Evolutionary conservation across 2,113 vertebrate genomes (phyloP).

Genomic region (Alces alces): DNA sequence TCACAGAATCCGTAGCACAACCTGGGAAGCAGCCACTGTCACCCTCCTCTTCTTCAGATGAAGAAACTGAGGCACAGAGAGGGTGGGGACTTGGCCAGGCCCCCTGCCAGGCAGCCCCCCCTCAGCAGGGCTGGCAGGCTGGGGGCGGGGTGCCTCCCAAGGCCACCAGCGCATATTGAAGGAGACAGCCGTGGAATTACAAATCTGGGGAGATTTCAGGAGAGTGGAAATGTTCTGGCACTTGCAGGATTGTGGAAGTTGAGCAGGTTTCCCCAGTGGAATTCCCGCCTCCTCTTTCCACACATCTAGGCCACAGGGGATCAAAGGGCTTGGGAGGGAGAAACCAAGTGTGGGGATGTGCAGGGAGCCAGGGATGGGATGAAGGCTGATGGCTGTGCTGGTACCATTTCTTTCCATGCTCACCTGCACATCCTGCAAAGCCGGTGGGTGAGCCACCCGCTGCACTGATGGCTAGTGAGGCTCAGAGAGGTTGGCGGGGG

Average conservation of each 20-base stretch:
- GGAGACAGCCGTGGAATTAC: conserved; percentile 69
- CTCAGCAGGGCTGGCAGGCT: not conserved
- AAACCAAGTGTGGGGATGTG: not conserved
- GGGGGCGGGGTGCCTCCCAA: not conserved
- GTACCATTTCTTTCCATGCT: not conserved
- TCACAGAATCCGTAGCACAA: not conserved
- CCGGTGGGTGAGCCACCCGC: not conserved
- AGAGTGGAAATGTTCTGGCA: conserved; percentile 49
- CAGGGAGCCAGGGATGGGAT: not conserved
- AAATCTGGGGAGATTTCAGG: conserved; percentile 70
- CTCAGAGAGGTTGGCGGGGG: not conserved
- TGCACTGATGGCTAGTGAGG: not conserved
- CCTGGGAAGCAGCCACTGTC: not conserved
- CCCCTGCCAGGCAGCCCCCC: not conserved
- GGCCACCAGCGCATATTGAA: conserved; percentile 27
- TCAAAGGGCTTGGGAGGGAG: not conserved
- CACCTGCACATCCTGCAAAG: not conserved
- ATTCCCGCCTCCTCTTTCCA: conserved; percentile 56
- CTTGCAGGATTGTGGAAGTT: conserved; percentile 45
- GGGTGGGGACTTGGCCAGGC: not conserved
- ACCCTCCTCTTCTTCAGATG: not conserved
- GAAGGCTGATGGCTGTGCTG: not conserved
- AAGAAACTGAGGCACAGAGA: not conserved
- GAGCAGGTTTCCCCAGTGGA: conserved; percentile 59
- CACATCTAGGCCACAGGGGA: not conserved